Conservation (phyloP, 2,888 invertebrate species). For the Chloroclystis v-ata region DNA sequence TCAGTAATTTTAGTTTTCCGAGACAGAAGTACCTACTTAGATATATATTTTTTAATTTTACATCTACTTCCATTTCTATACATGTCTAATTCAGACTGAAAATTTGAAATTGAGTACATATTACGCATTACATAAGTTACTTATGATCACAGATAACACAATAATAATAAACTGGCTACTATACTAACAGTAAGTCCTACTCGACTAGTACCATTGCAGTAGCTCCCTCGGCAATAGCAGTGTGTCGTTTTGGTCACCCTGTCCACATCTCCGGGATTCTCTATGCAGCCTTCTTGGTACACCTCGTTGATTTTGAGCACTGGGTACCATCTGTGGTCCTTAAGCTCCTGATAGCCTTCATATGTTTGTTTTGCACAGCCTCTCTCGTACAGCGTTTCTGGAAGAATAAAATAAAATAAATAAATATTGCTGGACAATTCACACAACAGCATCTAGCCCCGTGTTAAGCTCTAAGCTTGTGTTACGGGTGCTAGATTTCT, state of each 20-base stretch:
- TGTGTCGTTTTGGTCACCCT: constrained; percentile 77
- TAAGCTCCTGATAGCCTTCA: constrained; percentile 75
- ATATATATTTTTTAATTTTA: no score
- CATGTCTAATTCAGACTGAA: no score
- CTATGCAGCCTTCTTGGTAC: constrained; percentile 82
- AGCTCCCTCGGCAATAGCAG: constrained; percentile 85
- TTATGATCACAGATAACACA: not conserved
- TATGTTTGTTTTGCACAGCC: constrained; percentile 86
- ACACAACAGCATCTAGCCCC: no score
- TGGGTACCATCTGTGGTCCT: constrained; percentile 77
- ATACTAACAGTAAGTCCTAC: not conserved
- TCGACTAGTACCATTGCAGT: constrained; percentile 78
- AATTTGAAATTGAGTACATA: no score
- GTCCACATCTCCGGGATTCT: constrained; percentile 76
- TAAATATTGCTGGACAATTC: no score
- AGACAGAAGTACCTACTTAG: no score
- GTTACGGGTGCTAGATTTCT: no score
- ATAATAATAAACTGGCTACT: not conserved
- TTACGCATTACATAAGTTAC: no score
- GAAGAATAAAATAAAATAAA: constrained; percentile 13
- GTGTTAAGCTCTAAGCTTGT: no score
- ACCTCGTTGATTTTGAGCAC: constrained; percentile 81
- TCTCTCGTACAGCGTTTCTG: constrained; percentile 61
- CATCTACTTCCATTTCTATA: no score
- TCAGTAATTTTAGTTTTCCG: no score